Percentiles rank a stretch among this genome's conserved stretches.
Evolutionary conservation across 2,888 invertebrate genomes (phyloP).

Genomic region (Scrobipalpa atriplicella): DNA sequence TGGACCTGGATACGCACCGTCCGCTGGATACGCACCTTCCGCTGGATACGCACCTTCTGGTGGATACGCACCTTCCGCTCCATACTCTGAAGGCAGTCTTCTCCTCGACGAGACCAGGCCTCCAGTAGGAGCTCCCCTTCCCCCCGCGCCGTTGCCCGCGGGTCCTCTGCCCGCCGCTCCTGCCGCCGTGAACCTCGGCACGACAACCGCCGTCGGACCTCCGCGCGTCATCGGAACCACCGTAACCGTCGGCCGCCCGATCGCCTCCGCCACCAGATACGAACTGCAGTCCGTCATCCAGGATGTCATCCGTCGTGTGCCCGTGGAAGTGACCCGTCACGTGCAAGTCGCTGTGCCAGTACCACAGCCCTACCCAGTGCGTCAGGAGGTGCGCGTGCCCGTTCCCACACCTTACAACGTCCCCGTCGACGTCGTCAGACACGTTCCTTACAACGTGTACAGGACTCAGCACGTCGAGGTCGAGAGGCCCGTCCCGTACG

Average conservation of each 20-base stretch:
- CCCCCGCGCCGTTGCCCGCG: conserved; percentile 7
- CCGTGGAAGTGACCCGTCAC: conserved; percentile 74
- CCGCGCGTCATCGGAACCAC: conserved; percentile 63
- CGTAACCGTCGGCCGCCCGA: conserved; percentile 58
- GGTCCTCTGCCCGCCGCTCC: conserved; percentile 5
- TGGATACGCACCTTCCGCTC: neutral
- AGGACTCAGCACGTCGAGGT: conserved; percentile 73
- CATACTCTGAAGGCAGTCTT: conserved; percentile 33
- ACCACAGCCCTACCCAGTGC: conserved; percentile 68
- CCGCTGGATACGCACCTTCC: too few species aligned
- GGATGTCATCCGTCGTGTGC: conserved; percentile 70
- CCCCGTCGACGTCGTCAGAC: conserved; percentile 70
- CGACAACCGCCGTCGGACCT: conserved; percentile 45
- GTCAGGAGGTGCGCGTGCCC: conserved; percentile 69
- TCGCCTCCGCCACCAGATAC: conserved; percentile 57
- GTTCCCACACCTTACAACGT: conserved; percentile 78
- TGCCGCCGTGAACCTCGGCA: conserved; percentile 23
- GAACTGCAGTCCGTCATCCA: conserved; percentile 75
- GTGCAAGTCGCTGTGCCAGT: conserved; percentile 69
- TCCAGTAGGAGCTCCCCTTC: conserved; percentile 13
- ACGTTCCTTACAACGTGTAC: conserved; percentile 75
- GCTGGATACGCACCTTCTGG: neutral
- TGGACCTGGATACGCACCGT: neutral
- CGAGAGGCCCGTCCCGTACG: conserved; percentile 71
- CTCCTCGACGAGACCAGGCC: conserved; percentile 23